Percentiles rank a stretch among this genome's conserved stretches.
Conservation (phyloP, 2,113 vertebrate genomes). For the Pygoscelis antarcticus region DNA sequence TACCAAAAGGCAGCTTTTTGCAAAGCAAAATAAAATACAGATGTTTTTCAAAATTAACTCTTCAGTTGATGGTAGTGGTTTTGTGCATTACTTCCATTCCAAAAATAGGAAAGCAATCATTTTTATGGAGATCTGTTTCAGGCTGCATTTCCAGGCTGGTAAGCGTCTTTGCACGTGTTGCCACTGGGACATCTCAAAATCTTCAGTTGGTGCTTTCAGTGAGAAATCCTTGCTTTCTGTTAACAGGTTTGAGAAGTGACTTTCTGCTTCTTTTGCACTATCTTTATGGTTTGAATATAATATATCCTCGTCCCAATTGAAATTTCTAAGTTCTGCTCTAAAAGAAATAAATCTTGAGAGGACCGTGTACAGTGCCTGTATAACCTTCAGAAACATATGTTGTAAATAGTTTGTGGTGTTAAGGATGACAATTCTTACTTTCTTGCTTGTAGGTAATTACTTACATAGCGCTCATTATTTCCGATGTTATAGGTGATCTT, state of each 20-base stretch:
- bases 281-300: background rate
- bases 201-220: background rate
- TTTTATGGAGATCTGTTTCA: background rate
- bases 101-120: background rate
- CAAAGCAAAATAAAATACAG: background rate
- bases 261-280: background rate
- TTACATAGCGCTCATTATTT: background rate
- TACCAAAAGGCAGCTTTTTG: background rate
- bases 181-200: background rate
- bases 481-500: background rate
- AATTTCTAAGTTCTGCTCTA: background rate
- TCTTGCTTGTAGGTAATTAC: slow-evolving; percentile 2
- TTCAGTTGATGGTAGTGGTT: background rate
- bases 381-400: background rate
- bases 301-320: background rate
- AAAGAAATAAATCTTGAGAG: background rate
- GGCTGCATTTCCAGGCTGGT: background rate
- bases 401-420: background rate
- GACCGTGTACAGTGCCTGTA: background rate
- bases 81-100: background rate
- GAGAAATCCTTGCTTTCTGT: background rate
- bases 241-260: background rate
- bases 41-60: background rate
- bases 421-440: background rate
- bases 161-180: background rate